These are phyloP conservation scores for Spodoptera littoralis DNA, from an alignment of 2,888 invertebrate genomes.

Conservation along the genomic window DNA sequence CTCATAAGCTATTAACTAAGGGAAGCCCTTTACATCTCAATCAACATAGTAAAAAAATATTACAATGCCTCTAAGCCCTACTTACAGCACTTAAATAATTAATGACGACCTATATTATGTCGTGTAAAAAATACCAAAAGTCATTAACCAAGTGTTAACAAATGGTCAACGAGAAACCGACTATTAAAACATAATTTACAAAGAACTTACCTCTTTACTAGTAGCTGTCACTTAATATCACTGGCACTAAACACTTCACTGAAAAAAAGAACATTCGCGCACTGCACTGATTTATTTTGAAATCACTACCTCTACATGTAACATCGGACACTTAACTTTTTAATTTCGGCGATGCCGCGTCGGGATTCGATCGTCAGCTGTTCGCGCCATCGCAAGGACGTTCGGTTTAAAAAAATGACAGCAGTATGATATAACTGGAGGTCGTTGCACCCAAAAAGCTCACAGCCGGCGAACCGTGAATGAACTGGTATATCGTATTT, in stretches of 20 bases:
- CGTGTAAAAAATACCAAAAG: conserved; percentile 33
- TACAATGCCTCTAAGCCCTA: conserved; percentile 16
- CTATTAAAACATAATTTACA: conserved; percentile 25
- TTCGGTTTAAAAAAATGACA: conserved; percentile 69
- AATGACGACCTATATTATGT: conserved; percentile 19
- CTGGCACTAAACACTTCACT: conserved; percentile 61
- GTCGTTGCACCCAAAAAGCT: conserved; percentile 77
- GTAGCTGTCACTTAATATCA: conserved; percentile 43
- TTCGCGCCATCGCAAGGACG: conserved; percentile 79
- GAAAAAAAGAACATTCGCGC: conserved; percentile 56
- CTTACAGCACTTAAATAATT: conserved; percentile 31
- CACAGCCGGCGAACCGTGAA: conserved; percentile 76
- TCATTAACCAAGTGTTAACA: conserved; percentile 43
- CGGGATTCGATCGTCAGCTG: conserved; percentile 74
- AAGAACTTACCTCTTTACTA: conserved; percentile 56
- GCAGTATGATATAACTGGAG: conserved; percentile 72
- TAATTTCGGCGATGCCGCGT: conserved; percentile 35
- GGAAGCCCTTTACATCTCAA: conserved; percentile 30
- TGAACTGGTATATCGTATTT: conserved; percentile 75
- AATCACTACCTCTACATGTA: conserved; percentile 39
- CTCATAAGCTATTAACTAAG: conserved; percentile 7
- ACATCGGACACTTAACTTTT: conserved; percentile 52
- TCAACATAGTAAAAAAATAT: conserved; percentile 21
- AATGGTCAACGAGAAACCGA: conserved; percentile 26
- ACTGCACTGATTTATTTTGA: conserved; percentile 55